These are phyloP conservation scores for Halocynthia aurantium DNA, from an alignment of 23 tunicate species.

Conservation along the genomic window DNA sequence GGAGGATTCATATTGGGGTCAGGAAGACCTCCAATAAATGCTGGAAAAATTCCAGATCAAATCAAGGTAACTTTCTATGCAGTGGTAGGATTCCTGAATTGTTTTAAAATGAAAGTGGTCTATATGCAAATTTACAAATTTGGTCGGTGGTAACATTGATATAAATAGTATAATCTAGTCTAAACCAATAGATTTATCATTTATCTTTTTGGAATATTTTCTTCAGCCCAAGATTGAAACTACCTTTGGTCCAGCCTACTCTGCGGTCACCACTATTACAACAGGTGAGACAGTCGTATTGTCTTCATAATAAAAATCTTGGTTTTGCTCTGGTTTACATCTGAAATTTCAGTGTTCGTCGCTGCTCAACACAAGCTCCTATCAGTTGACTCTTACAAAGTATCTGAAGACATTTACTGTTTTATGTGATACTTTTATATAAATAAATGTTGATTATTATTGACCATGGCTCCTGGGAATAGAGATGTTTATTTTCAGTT, in stretches of 20 bases:
- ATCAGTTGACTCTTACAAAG: too few relatives aligned
- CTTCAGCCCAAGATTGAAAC: conserved; percentile 69
- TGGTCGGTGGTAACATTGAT: too few relatives aligned
- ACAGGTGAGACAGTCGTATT: conserved; percentile 40
- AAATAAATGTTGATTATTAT: neutral
- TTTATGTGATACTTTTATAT: neutral
- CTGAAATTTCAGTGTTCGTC: too few relatives aligned
- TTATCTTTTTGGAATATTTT: neutral
- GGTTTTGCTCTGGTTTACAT: too few relatives aligned
- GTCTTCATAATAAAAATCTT: neutral
- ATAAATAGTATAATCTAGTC: too few relatives aligned
- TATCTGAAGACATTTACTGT: neutral
- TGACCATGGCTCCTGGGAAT: neutral
- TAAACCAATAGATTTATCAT: too few relatives aligned
- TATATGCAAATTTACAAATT: too few relatives aligned
- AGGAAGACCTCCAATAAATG: conserved; percentile 2
- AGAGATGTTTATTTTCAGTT: neutral
- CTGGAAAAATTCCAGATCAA: neutral
- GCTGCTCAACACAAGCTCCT: too few relatives aligned
- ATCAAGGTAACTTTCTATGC: conserved; percentile 6
- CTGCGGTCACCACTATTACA: conserved; percentile 77
- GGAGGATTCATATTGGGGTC: conserved; percentile 17
- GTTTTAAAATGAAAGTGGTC: too few relatives aligned
- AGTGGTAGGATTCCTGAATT: too few relatives aligned
- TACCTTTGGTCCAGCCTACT: conserved; percentile 74